Base-by-base conservation (phyloP, 2,888 invertebrate species). In the Cantharis lateralis region DNA sequence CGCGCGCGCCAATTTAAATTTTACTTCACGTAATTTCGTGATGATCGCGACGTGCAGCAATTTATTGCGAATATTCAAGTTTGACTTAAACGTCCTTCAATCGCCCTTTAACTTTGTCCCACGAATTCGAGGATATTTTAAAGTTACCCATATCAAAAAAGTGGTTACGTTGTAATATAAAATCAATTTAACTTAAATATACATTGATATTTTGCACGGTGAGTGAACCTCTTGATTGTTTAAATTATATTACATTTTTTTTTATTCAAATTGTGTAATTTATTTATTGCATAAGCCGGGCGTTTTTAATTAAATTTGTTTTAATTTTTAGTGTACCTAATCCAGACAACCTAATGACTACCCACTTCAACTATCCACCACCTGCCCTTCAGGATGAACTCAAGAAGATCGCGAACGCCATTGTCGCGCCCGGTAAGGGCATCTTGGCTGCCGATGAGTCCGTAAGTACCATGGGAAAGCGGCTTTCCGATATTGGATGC, bases 361-460 rank as follows among this genome's bases (percentile, higher is more conserved):
- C 83, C 13, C 81, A 83, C 79, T 84, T 84, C 92, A 93, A 92
- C 87, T 96, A 95, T 90, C 94, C 92, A 77, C 91, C 95, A 82
- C 93, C 93, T 81, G 96, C 95, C 88, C 92, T 96, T 85, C 95
- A 97, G 89, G 93, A 94, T 85, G 98, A 98, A 91, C 92, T 98
- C 81, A 92, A 90, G 84, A 91, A 91, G 85, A 98, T 96, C 86
- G 98, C 98, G 75, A 91, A 95, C 85, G 93, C 94, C 81, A 97
- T 98, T 85, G 95, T 96, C 5, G 93, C 95, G 72, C 95, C 96
- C 48, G 98, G 98, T 85, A 98, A 96, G 89, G 98, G 98, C 82
- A 98, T 98, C 88, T 91, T 98, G 82, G 98, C 98, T 83, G 98
- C 98, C 84, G 98, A 99, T 90, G 98, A 99, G 89, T 97, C 97